Percentiles rank a stretch among this genome's conserved stretches.
phyloP scores from a whole-genome alignment of 1,140 invertebrate genomes.

The Vanessa atalanta region DNA sequence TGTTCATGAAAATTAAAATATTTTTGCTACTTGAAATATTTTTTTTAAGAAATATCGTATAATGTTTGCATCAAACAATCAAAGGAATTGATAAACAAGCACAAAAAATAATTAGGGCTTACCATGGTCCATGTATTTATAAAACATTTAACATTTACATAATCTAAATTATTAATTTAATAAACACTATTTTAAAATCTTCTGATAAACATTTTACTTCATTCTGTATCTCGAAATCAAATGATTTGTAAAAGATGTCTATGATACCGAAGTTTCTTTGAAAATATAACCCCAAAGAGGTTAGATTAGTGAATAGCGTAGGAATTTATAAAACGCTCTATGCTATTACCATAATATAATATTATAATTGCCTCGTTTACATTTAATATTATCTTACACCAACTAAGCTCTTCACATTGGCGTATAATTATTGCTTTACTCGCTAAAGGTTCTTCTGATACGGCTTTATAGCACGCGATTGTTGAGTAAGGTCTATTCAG shows the following conservation, averaged over 20 bases:
- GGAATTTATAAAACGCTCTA: background rate
- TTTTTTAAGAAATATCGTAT: background rate
- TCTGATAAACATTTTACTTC: background rate
- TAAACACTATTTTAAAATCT: background rate
- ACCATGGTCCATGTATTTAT: no score
- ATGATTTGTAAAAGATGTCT: constrained; percentile 35
- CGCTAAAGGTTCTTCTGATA: constrained; percentile 53
- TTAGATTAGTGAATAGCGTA: background rate
- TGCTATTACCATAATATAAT: background rate
- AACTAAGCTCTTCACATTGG: background rate
- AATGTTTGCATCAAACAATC: background rate
- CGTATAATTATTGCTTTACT: constrained; percentile 15
- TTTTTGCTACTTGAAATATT: no score
- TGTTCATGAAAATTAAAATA: background rate
- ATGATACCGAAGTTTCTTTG: constrained; percentile 27
- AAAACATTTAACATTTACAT: background rate
- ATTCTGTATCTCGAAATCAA: constrained; percentile 10
- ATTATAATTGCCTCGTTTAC: background rate
- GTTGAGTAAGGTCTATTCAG: constrained; percentile 58
- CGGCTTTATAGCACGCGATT: constrained; percentile 52
- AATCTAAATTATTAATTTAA: background rate
- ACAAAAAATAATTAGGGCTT: no score
- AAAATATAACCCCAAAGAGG: constrained; percentile 20
- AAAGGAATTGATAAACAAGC: background rate
- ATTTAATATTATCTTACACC: constrained; percentile 10